Evolutionary conservation across 2,113 vertebrate genomes (phyloP), one percentile per base, ranked within the genome.

Genomic region (Silurus meridionalis): DNA sequence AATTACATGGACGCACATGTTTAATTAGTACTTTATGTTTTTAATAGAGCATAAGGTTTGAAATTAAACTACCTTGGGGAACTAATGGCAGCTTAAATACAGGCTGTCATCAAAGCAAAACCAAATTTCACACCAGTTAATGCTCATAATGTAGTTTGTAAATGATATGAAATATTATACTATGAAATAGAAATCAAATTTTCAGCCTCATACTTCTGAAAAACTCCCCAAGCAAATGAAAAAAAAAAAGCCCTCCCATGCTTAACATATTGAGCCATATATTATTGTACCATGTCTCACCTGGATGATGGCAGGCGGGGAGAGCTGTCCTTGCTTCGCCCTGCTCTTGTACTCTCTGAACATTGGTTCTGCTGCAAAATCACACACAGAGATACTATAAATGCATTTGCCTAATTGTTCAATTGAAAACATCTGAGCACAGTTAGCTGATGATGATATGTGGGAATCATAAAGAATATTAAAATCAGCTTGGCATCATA

Each of bases 281-380:
- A 19, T 13, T 53, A n/a, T 79, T 28, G 8, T 23, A 67, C 79
- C 5, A 28, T 63, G n/a, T 66, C 28, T 86, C 23, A 89, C 85
- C 88, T 86, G 52, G 75, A 37, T 66, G 85, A 75, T 2, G 79
- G 28, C 55, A 19, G 25, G 19, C 58, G 14, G 50, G 57, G 66
- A 72, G 66, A 48, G 25, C 7, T 75, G 57, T 17, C 10, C 6
- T 60, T 60, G n/a, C 19, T 84, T 19, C 23, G 67, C 23, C 21
- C 79, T n/a, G 64, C 17, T 87, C 8, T 63, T 55, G 77, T 10
- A 9, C 52, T 61, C 48, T 82, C 78, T 82, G 79, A 46, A 58
- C 23, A 13, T 1, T 15, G 46, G 74, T 53, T 69, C 85, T 72
- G 67, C 57, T 86, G 79, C 25, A 82, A 74, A 82, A 83, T 83